Conservation (phyloP, 2,113 vertebrate genomes). For the Phaethornis superciliosus region DNA sequence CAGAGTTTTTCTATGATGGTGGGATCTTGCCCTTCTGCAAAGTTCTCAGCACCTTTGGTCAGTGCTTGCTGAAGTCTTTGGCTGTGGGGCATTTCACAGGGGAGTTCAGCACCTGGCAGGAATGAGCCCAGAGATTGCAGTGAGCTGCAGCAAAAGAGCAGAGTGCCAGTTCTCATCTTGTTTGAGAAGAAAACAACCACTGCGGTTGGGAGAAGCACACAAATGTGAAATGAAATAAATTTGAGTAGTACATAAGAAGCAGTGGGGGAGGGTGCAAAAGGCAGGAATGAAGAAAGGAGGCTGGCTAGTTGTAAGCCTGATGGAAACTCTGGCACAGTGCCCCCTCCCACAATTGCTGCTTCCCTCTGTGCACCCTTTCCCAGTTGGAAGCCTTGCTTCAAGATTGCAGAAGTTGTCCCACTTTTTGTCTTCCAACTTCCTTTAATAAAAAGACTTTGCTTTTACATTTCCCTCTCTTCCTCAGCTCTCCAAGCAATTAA, state of each 20-base stretch:
- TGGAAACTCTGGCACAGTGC: neutral
- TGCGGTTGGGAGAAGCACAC: neutral
- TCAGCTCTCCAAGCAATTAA: slow-evolving; percentile 25
- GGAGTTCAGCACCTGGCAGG: neutral
- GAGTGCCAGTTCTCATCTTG: neutral
- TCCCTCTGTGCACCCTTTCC: neutral
- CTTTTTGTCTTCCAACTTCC: neutral
- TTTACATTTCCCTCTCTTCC: neutral
- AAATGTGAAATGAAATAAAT: neutral
- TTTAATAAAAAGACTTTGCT: neutral
- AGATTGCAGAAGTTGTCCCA: neutral
- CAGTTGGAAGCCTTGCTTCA: neutral
- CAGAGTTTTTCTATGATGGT: neutral
- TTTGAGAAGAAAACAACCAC: neutral
- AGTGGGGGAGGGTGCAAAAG: neutral
- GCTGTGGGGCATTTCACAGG: neutral
- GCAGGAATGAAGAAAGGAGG: neutral
- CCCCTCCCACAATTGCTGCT: neutral
- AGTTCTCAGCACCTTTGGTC: neutral
- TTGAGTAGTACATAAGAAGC: neutral
- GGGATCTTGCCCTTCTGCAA: neutral
- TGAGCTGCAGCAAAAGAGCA: neutral
- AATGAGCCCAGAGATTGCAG: neutral
- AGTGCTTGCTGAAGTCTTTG: neutral
- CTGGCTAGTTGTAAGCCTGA: neutral